A percentile compares a stretch with the other conserved stretches of the same genome.
These are phyloP conservation scores for Hirundichthys speculiger DNA, from an alignment of 2,113 vertebrate species.

Conservation along the genomic window DNA sequence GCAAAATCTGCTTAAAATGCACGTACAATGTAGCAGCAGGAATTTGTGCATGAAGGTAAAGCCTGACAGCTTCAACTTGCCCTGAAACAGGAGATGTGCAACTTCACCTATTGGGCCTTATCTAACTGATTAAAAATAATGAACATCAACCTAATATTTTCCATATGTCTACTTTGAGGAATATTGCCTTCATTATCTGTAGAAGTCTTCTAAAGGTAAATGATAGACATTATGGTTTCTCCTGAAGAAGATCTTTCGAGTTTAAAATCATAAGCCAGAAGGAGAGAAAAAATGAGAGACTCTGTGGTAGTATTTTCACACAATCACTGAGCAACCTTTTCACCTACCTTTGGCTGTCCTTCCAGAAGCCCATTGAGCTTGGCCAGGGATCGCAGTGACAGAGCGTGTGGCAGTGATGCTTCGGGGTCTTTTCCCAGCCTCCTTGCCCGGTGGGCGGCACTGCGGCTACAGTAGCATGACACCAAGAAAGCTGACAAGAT, in stretches of 20 bases:
- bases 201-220: too few species aligned
- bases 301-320: not conserved
- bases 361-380: slow-evolving; percentile 84
- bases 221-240: not conserved
- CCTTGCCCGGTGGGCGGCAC: slow-evolving; percentile 61
- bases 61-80: not conserved
- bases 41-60: not conserved
- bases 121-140: not conserved
- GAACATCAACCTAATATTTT: too few species aligned
- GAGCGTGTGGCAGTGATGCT: slow-evolving; percentile 76
- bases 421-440: slow-evolving; percentile 79
- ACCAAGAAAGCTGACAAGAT: slow-evolving; percentile 84
- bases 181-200: not conserved
- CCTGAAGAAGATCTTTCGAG: too few species aligned
- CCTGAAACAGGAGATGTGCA: not conserved
- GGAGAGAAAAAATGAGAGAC: too few species aligned
- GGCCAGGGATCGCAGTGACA: slow-evolving; percentile 84
- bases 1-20: slow-evolving; percentile 2
- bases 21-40: not conserved
- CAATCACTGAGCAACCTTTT: not conserved
- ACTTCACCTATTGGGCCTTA: not conserved
- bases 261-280: too few species aligned
- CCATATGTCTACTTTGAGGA: not conserved
- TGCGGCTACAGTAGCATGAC: slow-evolving; percentile 84
- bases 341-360: slow-evolving; percentile 66